Evolutionary conservation across 1,140 invertebrate species (phyloP).

Genomic region (Riptortus pedestris): DNA sequence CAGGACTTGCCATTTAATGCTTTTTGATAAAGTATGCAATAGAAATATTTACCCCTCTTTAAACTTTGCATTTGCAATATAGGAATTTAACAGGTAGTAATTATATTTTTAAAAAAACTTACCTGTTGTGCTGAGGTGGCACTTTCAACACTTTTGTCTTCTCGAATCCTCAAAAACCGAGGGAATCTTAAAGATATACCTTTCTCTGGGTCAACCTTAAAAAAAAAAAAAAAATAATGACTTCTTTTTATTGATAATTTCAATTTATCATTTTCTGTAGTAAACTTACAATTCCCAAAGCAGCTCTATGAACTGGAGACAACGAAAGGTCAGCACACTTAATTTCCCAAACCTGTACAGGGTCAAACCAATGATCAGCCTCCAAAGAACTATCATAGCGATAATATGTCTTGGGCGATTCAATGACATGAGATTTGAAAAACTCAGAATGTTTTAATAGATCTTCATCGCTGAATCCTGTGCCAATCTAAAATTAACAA

Average conservation of each 20-base stretch:
- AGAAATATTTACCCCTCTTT: no score
- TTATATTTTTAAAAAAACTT: slow-evolving; percentile 39
- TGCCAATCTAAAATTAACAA: slow-evolving; percentile 66
- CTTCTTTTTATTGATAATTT: background rate
- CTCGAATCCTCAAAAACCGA: slow-evolving; percentile 80
- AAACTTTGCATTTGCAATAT: no score
- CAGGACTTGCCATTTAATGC: no score
- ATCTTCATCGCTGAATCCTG: slow-evolving; percentile 91
- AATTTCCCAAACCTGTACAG: slow-evolving; percentile 91
- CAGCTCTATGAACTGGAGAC: slow-evolving; percentile 88
- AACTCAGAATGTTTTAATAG: slow-evolving; percentile 65
- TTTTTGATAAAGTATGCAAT: no score
- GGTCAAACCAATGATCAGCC: slow-evolving; percentile 94
- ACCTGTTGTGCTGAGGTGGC: slow-evolving; percentile 87
- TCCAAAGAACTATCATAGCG: slow-evolving; percentile 60
- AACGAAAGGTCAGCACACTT: slow-evolving; percentile 97
- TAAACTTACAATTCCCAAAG: slow-evolving; percentile 71
- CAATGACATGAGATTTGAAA: slow-evolving; percentile 66
- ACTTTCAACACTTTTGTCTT: slow-evolving; percentile 88
- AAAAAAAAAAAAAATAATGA: background rate
- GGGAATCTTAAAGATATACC: slow-evolving; percentile 96
- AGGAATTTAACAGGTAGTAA: no score
- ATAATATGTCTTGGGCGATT: slow-evolving; percentile 75
- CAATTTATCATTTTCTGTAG: no score
- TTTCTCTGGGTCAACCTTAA: slow-evolving; percentile 72